Base-by-base conservation (phyloP, 2,797 vertebrate species). In the Helicolenus hilgendorfi region DNA sequence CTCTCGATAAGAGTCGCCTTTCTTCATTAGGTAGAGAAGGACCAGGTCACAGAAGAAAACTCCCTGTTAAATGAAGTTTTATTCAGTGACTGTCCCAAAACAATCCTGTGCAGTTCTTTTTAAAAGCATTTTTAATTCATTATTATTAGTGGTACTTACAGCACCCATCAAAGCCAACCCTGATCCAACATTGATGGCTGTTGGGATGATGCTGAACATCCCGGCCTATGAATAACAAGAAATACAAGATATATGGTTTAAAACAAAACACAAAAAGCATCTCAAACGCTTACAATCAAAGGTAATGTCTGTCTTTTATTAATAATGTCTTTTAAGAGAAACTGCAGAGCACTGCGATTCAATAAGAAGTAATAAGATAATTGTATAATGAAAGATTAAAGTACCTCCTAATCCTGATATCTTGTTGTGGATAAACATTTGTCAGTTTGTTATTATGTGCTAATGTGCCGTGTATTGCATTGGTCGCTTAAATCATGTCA, bases 21-120 rank as follows among this genome's bases (percentile, higher is more conserved):
- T 98, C 91, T 98, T 98, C 87, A 98, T 98, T 33, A 98, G 77
- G 83, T 98, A 98, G 11, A 99, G 95, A 74, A 99, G 97, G 27
- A 99, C 97, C 92, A 99, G 87, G 93, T 99, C 98, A 60, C 98
- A 99, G 91, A 99, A 89, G 95, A 98, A 98, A 35, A 97, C 96
- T 49, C 98, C 98, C 98, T 99, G 93, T 74, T 94, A 73, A 72
- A 81, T 59, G 4, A 67, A 41, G 13, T 7, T 49, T 55, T 29
- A 38, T 58, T 45, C 5, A 45, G 13, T 22, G 7, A 83, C n/a
- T 24, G 9, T 36, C n/a, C n/a, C 33, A 22, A 64, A 33, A 55
- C 20, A 31, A 56, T 2, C 36, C 14, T 27, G 18, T 65, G 20
- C 38, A 69, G 13, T 20, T 79, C 10, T 63, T 60, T 65, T 18